Percentiles rank a stretch among this genome's conserved stretches.
Conservation (phyloP, 1,140 invertebrate genomes). For the Mylabris phalerata region DNA sequence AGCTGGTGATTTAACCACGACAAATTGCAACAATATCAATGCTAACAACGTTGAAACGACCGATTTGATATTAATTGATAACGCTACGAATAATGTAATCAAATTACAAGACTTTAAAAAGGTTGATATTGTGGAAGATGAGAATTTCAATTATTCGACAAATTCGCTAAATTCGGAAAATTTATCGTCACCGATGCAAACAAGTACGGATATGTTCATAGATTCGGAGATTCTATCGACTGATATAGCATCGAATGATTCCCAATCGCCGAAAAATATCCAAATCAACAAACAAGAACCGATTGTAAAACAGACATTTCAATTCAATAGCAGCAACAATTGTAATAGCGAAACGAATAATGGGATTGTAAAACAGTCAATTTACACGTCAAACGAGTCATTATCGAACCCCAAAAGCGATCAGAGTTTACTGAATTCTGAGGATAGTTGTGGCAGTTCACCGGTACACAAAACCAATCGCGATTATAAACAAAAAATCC, state of each 20-base stretch:
- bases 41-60: slow-evolving; percentile 23
- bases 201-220: slow-evolving; percentile 41
- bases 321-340: slow-evolving; percentile 7
- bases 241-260: slow-evolving; percentile 40
- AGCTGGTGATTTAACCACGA: slow-evolving; percentile 9
- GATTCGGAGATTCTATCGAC: slow-evolving; percentile 41
- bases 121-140: slow-evolving; percentile 31
- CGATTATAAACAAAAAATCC: slow-evolving; percentile 35
- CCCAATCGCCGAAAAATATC: slow-evolving; percentile 39
- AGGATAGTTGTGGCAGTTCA: slow-evolving; percentile 37
- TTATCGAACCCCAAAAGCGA: slow-evolving; percentile 39
- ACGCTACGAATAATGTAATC: slow-evolving; percentile 30
- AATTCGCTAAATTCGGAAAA: slow-evolving; percentile 42
- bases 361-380: slow-evolving; percentile 10
- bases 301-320: neutral
- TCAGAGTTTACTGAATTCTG: slow-evolving; percentile 39
- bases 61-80: slow-evolving; percentile 29
- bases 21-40: slow-evolving; percentile 13
- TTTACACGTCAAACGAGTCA: slow-evolving; percentile 34
- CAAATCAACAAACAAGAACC: slow-evolving; percentile 12
- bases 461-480: slow-evolving; percentile 33
- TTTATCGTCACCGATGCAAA: slow-evolving; percentile 42
- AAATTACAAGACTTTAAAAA: slow-evolving; percentile 32
- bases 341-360: slow-evolving; percentile 13
- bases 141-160: slow-evolving; percentile 37